Percentiles rank a stretch among this genome's conserved stretches.
These are phyloP conservation scores for Drosophila erecta DNA, from an alignment of 1,140 invertebrate species.

Conservation along the genomic window DNA sequence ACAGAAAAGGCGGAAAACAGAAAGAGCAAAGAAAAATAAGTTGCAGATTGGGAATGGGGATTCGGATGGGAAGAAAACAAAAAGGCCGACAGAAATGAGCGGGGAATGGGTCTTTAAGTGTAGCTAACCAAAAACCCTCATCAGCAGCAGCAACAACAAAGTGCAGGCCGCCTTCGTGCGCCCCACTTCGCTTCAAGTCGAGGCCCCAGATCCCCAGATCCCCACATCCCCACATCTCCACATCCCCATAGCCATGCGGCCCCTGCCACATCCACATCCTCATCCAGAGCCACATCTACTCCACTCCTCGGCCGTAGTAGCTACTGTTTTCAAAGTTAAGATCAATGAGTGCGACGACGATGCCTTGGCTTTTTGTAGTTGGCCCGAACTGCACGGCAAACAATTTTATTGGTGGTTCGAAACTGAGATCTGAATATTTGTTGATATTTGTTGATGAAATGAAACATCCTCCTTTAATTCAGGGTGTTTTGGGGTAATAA, in stretches of 20 bases:
- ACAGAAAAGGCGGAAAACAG: constrained; percentile 35
- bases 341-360: constrained; percentile 78
- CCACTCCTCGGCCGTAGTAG: constrained; percentile 61
- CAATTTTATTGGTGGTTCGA: not conserved
- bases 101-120: constrained; percentile 68
- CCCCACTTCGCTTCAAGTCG: constrained; percentile 58
- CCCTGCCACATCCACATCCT: constrained; percentile 13
- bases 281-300: constrained; percentile 27
- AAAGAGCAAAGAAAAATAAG: constrained; percentile 29
- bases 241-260: constrained; percentile 25
- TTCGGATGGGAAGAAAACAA: constrained; percentile 40
- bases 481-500: no score
- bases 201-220: constrained; percentile 9
- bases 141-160: constrained; percentile 74
- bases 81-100: constrained; percentile 63
- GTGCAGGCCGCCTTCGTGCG: constrained; percentile 74
- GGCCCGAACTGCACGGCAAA: constrained; percentile 30
- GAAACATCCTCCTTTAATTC: not conserved
- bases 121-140: constrained; percentile 76
- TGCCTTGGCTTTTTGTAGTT: constrained; percentile 57
- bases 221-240: constrained; percentile 18
- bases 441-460: no score
- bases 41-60: constrained; percentile 4
- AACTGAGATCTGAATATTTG: no score
- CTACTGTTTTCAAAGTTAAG: constrained; percentile 84